phyloP scores from a whole-genome alignment of 1,140 invertebrate genomes.

The Idris sp. region DNA sequence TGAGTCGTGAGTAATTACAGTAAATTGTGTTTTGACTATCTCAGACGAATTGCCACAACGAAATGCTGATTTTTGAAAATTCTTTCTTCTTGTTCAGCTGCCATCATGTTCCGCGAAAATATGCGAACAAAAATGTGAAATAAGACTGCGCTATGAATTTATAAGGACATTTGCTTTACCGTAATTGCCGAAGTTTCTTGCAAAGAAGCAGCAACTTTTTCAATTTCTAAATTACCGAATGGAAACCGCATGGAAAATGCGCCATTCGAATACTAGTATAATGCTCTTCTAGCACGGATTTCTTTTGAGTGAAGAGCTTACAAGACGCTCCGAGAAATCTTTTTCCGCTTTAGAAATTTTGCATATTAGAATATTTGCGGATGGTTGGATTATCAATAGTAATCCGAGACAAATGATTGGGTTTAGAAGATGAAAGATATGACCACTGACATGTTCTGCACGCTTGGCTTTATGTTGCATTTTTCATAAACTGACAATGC shows the following conservation, averaged over 20 bases:
- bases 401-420: conserved; percentile 45
- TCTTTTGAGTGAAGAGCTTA: conserved; percentile 50
- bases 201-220: conserved; percentile 64
- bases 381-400: conserved; percentile 24
- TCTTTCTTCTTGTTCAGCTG: too few relatives aligned
- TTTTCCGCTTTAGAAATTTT: conserved; percentile 21
- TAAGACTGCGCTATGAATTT: conserved; percentile 63
- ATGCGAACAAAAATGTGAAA: conserved; percentile 14
- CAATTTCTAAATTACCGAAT: conserved; percentile 67
- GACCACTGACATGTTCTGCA: conserved; percentile 16
- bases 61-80: too few relatives aligned
- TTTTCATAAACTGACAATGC: too few relatives aligned
- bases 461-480: too few relatives aligned
- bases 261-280: conserved; percentile 39
- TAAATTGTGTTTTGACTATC: too few relatives aligned
- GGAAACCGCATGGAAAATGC: conserved; percentile 62
- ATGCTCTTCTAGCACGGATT: conserved; percentile 40
- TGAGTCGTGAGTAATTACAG: too few relatives aligned
- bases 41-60: too few relatives aligned
- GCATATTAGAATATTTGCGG: conserved; percentile 52
- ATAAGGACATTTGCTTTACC: conserved; percentile 67
- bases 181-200: conserved; percentile 70
- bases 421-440: conserved; percentile 24
- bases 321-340: conserved; percentile 17
- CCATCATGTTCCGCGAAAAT: background rate